Evolutionary conservation across 2,888 invertebrate species (phyloP).

Genomic region (Fragum fragum): DNA sequence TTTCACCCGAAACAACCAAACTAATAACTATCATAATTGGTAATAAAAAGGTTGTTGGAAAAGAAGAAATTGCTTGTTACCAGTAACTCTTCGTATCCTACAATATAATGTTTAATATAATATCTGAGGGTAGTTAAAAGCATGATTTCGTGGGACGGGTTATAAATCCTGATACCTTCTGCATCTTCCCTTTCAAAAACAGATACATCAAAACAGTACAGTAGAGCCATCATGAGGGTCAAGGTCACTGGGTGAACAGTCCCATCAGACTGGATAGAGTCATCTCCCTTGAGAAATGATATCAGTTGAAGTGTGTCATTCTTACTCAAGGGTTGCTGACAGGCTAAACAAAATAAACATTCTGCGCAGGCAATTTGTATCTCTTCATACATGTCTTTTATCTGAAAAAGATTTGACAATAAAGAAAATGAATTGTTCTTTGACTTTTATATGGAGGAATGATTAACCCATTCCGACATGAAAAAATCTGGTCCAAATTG

Average conservation of each 20-base stretch:
- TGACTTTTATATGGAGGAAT: no score
- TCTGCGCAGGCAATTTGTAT: conserved; percentile 92
- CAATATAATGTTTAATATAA: no score
- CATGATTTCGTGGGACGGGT: no score
- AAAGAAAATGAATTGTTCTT: no score
- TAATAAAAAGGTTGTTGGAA: no score
- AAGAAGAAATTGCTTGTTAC: no score
- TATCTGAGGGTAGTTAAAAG: no score
- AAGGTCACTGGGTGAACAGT: conserved; percentile 93
- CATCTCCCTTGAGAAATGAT: conserved; percentile 78
- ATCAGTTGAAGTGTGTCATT: conserved; percentile 89
- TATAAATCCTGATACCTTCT: conserved; percentile 85
- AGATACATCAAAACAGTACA: conserved; percentile 94
- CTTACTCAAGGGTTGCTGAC: conserved; percentile 92
- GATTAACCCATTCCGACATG: no score
- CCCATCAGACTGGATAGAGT: conserved; percentile 88
- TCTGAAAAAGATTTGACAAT: conserved; percentile 76
- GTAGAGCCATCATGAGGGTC: conserved; percentile 93
- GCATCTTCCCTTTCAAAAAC: conserved; percentile 88
- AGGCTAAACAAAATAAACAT: conserved; percentile 92
- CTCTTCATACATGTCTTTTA: conserved; percentile 91
- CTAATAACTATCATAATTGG: no score
- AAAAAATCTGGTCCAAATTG: no score
- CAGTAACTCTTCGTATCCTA: no score
- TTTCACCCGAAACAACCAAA: no score